Evolutionary conservation across 2,797 vertebrate species (phyloP), one percentile per base, ranked within the genome.

Genomic region (Philypnodon macrostomus): DNA sequence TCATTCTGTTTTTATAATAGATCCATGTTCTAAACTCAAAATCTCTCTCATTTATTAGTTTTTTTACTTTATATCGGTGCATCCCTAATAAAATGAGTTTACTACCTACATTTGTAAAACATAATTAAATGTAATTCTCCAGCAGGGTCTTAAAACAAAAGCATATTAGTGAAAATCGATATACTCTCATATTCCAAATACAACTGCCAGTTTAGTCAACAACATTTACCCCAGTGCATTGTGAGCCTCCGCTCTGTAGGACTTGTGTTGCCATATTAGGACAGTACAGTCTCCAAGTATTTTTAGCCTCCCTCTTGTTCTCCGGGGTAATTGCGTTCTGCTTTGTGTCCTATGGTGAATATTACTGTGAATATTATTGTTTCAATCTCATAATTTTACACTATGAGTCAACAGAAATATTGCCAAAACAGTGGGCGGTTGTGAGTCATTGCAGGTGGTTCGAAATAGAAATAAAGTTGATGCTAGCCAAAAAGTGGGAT

Each of bases 201-300:
- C n/a, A n/a, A n/a, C n/a, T n/a, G n/a, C n/a, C n/a, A n/a, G n/a
- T n/a, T n/a, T n/a, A n/a, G n/a, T n/a, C n/a, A 23, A 23, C 3
- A 6, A 6, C 3, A 23, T 23, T 3, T 23, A 6, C 21, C 21
- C 6, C 21, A 23, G 32, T 33, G 1, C 47, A 2, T 51, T 21
- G 40, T 51, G 48, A 32, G 21, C 63, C 58, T 63, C 72, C 65
- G 64, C 63, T 29, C 5, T 16, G 24, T 40, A 4, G 39, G 58
- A 52, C 58, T 69, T 62, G 67, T n/a, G 66, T 78, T 83, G 63
- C 89, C 88, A 85, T 90, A 89, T 90, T 88, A 81, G 89, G 88
- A 70, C 73, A 68, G 70, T 4, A 19, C 29, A 76, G 70, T 70
- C 59, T 62, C 53, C 60, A 70, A 65, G 78, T 90, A 90, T 90